These are phyloP conservation scores for Nomada lathburiana DNA, from an alignment of 2,888 invertebrate species.

Conservation along the genomic window DNA sequence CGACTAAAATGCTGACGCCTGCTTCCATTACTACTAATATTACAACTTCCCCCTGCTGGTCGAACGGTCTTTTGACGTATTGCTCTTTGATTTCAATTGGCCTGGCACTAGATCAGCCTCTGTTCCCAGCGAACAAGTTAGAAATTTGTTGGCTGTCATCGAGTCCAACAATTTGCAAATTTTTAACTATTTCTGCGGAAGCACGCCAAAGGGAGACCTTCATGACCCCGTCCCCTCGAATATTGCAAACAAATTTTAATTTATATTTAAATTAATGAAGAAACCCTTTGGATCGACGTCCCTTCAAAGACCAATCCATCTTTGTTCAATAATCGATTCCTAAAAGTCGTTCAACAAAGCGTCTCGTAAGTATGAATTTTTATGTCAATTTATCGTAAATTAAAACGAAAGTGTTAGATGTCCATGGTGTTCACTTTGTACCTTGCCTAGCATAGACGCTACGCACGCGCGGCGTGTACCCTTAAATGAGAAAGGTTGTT, in stretches of 20 bases:
- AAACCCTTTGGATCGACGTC: no score
- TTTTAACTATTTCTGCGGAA: background rate
- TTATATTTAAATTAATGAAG: no score
- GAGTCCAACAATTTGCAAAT: background rate
- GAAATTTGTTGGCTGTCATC: background rate
- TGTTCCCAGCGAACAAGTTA: background rate
- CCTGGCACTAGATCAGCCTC: background rate
- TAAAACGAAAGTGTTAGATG: background rate
- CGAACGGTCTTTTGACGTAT: slow-evolving; percentile 38
- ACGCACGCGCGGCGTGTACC: no score
- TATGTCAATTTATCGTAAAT: background rate
- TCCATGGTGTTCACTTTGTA: background rate
- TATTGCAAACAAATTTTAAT: background rate
- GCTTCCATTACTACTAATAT: slow-evolving; percentile 45
- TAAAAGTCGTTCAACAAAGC: no score
- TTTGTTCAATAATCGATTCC: background rate
- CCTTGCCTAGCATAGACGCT: no score
- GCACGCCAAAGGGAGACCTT: no score
- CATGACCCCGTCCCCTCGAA: background rate
- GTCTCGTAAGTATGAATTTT: no score
- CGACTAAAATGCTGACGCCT: slow-evolving; percentile 58
- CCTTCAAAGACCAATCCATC: background rate
- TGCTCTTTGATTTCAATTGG: slow-evolving; percentile 37
- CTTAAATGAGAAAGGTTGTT: no score
- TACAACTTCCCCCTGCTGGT: slow-evolving; percentile 52